These are phyloP conservation scores for Nasonia oneida DNA, from an alignment of 2,888 invertebrate species.

Conservation along the genomic window DNA sequence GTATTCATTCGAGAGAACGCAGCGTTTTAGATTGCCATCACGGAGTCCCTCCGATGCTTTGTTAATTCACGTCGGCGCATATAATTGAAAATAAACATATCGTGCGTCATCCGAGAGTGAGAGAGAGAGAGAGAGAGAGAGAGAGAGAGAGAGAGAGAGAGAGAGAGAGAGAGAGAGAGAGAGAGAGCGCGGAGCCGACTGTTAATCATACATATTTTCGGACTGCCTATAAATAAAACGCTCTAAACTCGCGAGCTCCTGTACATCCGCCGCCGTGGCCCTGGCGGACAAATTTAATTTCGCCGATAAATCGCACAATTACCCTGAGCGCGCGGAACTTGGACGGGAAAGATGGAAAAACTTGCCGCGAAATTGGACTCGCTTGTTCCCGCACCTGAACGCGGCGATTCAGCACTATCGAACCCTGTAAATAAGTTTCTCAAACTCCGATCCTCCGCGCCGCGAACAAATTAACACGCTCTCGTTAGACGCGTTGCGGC, in stretches of 20 bases:
- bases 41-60: not conserved
- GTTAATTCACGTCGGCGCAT: not conserved
- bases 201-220: conserved; percentile 39
- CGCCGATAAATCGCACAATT: conserved; percentile 56
- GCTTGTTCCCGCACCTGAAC: not conserved
- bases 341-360: conserved; percentile 47
- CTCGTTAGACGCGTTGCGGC: too few relatives aligned
- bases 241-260: not conserved
- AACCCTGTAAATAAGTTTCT: conserved; percentile 2
- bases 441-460: conserved; percentile 15
- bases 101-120: not conserved
- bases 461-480: not conserved
- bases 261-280: not conserved
- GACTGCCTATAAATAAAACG: conserved; percentile 30
- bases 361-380: conserved; percentile 43
- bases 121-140: too few relatives aligned
- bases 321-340: not conserved
- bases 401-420: conserved; percentile 22
- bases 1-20: not conserved
- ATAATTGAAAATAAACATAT: conserved; percentile 46
- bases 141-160: too few relatives aligned
- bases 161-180: too few relatives aligned
- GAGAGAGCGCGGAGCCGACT: too few relatives aligned
- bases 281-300: conserved; percentile 53
- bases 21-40: not conserved